These are phyloP conservation scores for Xyrichtys novacula DNA, from an alignment of 2,797 vertebrate genomes.

Conservation along the genomic window DNA sequence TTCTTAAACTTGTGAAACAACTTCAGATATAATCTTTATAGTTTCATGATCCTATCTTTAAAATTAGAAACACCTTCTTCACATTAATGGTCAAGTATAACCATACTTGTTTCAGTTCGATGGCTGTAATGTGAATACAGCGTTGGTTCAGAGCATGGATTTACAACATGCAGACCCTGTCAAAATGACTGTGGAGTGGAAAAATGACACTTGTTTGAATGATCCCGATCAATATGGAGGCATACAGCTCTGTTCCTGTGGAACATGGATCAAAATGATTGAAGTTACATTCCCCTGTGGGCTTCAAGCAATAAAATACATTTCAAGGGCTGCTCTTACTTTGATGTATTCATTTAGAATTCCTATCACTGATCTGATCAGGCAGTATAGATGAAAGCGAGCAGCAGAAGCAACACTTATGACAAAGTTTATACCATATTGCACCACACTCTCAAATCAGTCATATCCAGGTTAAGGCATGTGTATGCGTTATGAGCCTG, in stretches of 20 bases:
- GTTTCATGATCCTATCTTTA: no score
- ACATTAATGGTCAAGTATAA: no score
- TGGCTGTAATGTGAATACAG: neutral
- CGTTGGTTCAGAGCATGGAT: neutral
- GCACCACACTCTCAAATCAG: constrained; percentile 35
- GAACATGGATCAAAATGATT: neutral
- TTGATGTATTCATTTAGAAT: constrained; percentile 21
- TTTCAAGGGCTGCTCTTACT: constrained; percentile 1
- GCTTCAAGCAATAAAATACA: neutral
- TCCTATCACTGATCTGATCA: constrained; percentile 20
- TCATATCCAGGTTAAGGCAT: neutral
- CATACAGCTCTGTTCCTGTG: neutral
- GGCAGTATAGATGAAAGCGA: constrained; percentile 16
- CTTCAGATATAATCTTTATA: no score
- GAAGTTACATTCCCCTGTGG: neutral
- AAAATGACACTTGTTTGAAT: neutral
- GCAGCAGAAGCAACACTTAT: constrained; percentile 13
- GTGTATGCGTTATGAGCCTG: neutral
- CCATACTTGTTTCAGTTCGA: neutral
- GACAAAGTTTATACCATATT: constrained; percentile 26
- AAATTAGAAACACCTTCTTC: no score
- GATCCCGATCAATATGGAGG: neutral
- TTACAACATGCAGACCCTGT: neutral
- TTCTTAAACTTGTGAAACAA: no score
- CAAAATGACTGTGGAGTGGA: neutral